phyloP scores from a whole-genome alignment of 2,113 vertebrate species.

The Trogon surrucura region DNA sequence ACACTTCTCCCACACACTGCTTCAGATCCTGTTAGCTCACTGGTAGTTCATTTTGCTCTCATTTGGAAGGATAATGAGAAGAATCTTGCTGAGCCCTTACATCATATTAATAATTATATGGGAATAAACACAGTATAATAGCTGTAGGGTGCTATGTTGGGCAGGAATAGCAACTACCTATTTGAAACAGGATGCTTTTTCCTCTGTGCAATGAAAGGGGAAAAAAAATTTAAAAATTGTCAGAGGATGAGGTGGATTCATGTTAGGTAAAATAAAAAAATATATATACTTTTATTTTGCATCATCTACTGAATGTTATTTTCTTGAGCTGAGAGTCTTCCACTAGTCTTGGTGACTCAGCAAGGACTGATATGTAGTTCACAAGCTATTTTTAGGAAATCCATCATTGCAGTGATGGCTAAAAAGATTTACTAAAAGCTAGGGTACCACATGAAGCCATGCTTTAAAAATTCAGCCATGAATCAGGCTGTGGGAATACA shows the following conservation, averaged over 20 bases:
- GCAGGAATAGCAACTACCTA: neutral
- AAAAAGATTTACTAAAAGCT: neutral
- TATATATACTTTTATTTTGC: neutral
- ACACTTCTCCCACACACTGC: neutral
- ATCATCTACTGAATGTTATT: neutral
- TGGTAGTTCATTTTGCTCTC: neutral
- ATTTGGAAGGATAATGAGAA: slow-evolving; percentile 8
- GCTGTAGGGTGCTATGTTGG: neutral
- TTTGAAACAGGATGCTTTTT: neutral
- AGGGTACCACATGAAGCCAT: neutral
- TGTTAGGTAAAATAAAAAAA: neutral
- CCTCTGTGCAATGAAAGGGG: neutral
- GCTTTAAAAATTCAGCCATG: neutral
- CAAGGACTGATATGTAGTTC: neutral
- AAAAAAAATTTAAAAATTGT: neutral
- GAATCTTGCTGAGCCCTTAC: neutral
- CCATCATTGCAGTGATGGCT: neutral
- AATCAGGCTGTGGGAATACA: neutral
- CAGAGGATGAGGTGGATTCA: neutral
- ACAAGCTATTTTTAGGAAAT: neutral
- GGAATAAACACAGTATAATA: neutral
- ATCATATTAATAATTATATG: neutral
- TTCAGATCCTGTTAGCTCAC: neutral
- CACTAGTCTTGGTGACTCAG: neutral
- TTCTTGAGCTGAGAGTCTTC: neutral